These are phyloP conservation scores for Halesus radiatus DNA, from an alignment of 1,140 invertebrate genomes.

Conservation along the genomic window DNA sequence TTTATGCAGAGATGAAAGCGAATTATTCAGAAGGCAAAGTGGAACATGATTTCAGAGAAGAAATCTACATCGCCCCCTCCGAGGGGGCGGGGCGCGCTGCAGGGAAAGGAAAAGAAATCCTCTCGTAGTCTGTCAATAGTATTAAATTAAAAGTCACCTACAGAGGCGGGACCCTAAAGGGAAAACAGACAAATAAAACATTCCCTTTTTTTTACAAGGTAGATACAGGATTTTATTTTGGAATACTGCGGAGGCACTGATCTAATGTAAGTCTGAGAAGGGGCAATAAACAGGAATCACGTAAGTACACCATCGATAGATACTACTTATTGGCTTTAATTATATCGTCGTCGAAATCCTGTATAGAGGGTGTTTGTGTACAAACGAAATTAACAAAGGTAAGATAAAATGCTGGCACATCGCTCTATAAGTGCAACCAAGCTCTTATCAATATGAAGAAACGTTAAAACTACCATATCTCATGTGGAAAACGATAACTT, in stretches of 20 bases:
- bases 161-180: slow-evolving; percentile 6
- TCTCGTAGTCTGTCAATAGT: slow-evolving; percentile 41
- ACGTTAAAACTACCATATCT: no score
- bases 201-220: slow-evolving; percentile 8
- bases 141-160: slow-evolving; percentile 37
- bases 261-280: neutral
- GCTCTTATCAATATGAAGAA: no score
- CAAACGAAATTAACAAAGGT: no score
- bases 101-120: slow-evolving; percentile 25
- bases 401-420: no score
- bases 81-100: neutral
- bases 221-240: neutral
- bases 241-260: neutral
- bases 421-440: no score
- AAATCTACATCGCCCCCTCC: neutral
- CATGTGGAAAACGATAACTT: no score
- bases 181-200: slow-evolving; percentile 22
- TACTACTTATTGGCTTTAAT: no score
- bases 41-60: slow-evolving; percentile 8
- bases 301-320: no score
- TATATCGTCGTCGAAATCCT: no score
- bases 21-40: slow-evolving; percentile 44
- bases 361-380: no score
- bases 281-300: no score
- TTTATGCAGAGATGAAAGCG: slow-evolving; percentile 43